These are phyloP conservation scores for Catharus ustulatus DNA, from an alignment of 2,797 vertebrate species.

Conservation along the genomic window DNA sequence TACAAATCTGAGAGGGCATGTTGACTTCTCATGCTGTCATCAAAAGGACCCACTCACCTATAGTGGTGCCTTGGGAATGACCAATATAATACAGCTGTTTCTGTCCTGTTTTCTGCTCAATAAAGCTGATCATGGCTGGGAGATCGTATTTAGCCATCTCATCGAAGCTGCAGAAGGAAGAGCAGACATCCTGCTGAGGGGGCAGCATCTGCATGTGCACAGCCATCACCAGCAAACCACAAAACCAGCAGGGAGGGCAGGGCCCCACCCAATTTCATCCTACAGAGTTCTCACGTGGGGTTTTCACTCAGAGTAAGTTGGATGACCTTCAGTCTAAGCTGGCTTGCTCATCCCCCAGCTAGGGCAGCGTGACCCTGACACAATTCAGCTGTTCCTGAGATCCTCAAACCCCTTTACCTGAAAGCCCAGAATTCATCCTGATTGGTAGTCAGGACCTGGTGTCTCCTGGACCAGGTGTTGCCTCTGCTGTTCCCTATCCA, in stretches of 20 bases:
- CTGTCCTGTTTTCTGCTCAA: background rate
- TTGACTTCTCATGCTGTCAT: no score
- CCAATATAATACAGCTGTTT: background rate
- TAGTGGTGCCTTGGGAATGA: background rate
- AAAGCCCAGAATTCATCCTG: background rate
- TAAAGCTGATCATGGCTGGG: background rate
- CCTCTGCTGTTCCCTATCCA: conserved; percentile 15
- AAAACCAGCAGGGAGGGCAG: background rate
- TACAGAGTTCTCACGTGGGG: background rate
- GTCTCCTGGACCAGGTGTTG: background rate
- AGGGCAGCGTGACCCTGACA: background rate
- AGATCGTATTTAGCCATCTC: background rate
- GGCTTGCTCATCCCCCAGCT: background rate
- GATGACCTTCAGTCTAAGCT: background rate
- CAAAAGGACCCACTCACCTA: background rate
- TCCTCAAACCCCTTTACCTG: background rate
- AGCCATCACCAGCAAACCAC: background rate
- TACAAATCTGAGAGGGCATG: no score
- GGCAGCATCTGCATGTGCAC: background rate
- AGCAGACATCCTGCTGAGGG: background rate
- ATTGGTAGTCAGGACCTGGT: background rate
- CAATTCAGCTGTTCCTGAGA: background rate
- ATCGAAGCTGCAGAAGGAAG: background rate
- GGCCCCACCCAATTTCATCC: background rate
- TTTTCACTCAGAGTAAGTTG: background rate